Base-by-base conservation (phyloP, 2,797 vertebrate genomes). In the Falco concolor region DNA sequence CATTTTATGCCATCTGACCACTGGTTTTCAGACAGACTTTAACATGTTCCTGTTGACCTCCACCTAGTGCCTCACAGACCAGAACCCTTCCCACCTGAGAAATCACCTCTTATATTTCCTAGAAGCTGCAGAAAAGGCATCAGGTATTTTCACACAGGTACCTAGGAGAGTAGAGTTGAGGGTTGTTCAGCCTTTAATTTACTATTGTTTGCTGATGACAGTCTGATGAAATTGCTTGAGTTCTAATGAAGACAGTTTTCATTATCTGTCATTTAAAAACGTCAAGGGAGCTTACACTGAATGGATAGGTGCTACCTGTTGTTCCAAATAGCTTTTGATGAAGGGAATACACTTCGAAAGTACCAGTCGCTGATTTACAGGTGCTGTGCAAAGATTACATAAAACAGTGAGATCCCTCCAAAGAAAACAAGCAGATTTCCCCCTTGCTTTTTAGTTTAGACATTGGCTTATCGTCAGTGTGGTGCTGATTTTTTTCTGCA, bases 181-280 rank as follows among this genome's bases (percentile, higher is more conserved):
- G 72, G 78, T 13, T 95, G 86, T 54, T 96, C 84, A 83, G 81
- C 87, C 81, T 95, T 78, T 90, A 95, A 92, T 85, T 94, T 94
- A 81, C 91, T 93, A 95, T 96, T 95, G 96, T 96, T 96, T 96
- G 95, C 93, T 81, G 57, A 86, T 96, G 96, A 95, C 96, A 95
- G 93, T 83, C 94, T 95, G 78, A 96, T 90, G 91, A 94, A 96
- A 96, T 92, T 94, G 86, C 93, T 49, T 82, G 69, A 94, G 91
- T 87, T 92, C 81, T 96, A 97, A 97, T 92, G 88, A 97, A 96
- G 94, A 87, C 68, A 91, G 92, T 96, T 96, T 96, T 96, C 94
- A 96, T 94, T 96, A 96, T 93, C 95, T 93, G 96, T 95, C 91
- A 95, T 85, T 96, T 95, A 85, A 96, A 87, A 94, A 91, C 38